Evolutionary conservation across 2,113 vertebrate genomes (phyloP).

Genomic region (Calidris pygmaea): DNA sequence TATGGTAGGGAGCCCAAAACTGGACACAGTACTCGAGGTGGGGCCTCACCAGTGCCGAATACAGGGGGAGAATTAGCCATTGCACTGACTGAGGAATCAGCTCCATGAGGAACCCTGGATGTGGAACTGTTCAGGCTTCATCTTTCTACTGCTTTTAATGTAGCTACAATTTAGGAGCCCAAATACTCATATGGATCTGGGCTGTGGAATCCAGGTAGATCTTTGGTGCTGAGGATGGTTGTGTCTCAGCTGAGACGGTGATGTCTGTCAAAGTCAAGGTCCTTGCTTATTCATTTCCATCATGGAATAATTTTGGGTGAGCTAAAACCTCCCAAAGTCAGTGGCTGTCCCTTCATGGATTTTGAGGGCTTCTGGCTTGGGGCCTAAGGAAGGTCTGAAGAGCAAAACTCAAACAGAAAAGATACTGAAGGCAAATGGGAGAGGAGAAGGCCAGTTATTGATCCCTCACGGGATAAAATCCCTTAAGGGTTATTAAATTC

Average conservation of each 20-base stretch:
- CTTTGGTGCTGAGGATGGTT: not conserved
- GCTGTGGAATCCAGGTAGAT: not conserved
- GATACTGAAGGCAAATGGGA: not conserved
- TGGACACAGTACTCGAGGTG: too few species aligned
- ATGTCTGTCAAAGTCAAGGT: not conserved
- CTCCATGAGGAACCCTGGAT: not conserved
- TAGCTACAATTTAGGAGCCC: not conserved
- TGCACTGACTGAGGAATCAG: not conserved
- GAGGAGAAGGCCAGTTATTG: not conserved
- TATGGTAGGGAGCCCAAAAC: too few species aligned
- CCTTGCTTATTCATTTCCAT: not conserved
- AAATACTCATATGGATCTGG: rapidly evolving
- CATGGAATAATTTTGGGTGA: not conserved
- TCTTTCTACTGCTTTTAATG: not conserved
- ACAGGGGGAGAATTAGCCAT: not conserved
- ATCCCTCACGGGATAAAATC: not conserved
- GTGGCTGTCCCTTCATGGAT: not conserved
- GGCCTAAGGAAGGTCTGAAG: not conserved
- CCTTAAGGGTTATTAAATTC: not conserved
- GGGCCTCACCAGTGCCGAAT: too few species aligned
- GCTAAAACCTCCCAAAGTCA: not conserved
- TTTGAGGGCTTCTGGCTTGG: not conserved
- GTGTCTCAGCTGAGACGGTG: not conserved
- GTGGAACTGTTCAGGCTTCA: not conserved
- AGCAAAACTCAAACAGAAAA: not conserved